A percentile compares a stretch with the other conserved stretches of the same genome.
Conservation (phyloP, 1,140 invertebrate genomes). For the Brachionus rubens region DNA sequence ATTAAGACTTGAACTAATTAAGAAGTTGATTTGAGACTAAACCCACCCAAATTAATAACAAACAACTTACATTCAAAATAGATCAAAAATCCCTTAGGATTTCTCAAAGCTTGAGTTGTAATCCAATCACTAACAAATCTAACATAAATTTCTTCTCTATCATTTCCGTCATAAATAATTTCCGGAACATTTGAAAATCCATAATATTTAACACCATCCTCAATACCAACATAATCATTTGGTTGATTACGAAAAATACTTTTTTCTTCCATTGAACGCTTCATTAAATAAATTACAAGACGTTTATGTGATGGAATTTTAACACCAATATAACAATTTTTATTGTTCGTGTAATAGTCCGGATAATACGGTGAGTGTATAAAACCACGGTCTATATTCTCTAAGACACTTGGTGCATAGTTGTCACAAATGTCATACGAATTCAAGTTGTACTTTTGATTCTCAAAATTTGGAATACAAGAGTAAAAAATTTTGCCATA, state of each 20-base stretch:
- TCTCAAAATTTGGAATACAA: conserved; percentile 45
- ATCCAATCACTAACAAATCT: conserved; percentile 33
- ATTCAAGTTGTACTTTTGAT: neutral
- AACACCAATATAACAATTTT: conserved; percentile 25
- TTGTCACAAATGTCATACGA: conserved; percentile 38
- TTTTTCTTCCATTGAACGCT: conserved; percentile 20
- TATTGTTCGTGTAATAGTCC: conserved; percentile 34
- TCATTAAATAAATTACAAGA: conserved; percentile 23
- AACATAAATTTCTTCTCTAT: neutral
- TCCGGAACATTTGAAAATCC: conserved; percentile 15
- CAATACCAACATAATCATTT: conserved; percentile 38
- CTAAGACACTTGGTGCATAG: neutral
- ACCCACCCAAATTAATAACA: no score
- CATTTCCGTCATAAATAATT: conserved; percentile 37
- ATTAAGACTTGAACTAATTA: no score
- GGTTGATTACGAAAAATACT: neutral
- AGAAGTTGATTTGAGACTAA: no score
- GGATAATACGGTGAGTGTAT: conserved; percentile 45
- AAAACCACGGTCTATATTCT: neutral
- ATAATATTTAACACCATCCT: conserved; percentile 6
- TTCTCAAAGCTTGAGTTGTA: neutral
- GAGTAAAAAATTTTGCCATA: conserved; percentile 28
- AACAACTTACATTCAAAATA: conserved; percentile 43
- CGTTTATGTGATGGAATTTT: neutral
- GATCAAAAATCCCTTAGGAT: conserved; percentile 42